phyloP scores from a whole-genome alignment of 2,888 invertebrate species.

The Ichneumon xanthorius region DNA sequence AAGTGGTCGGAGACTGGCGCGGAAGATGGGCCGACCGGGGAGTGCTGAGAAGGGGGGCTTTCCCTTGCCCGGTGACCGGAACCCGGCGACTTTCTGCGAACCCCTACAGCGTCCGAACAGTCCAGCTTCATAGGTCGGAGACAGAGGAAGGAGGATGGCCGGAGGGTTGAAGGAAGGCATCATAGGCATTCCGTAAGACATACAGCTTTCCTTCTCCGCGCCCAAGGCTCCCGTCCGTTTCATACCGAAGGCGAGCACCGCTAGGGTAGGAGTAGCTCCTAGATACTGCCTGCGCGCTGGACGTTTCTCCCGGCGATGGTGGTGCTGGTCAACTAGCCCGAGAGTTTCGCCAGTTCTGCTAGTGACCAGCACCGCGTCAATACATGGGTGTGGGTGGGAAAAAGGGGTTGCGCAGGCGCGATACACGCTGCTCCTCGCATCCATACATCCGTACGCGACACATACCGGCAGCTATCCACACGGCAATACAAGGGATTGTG shows the following conservation, averaged over 20 bases:
- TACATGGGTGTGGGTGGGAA: slow-evolving; percentile 79
- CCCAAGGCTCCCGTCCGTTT: slow-evolving; percentile 62
- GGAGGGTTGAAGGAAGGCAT: slow-evolving; percentile 77
- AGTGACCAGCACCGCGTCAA: slow-evolving; percentile 83
- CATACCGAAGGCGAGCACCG: slow-evolving; percentile 66
- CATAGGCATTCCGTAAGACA: slow-evolving; percentile 83
- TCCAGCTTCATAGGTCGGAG: slow-evolving; percentile 47
- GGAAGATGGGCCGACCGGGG: slow-evolving; percentile 61
- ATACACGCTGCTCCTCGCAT: slow-evolving; percentile 66
- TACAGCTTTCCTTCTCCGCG: slow-evolving; percentile 77
- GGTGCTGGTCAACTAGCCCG: slow-evolving; percentile 77
- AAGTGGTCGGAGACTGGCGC: slow-evolving; percentile 62
- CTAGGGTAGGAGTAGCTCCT: slow-evolving; percentile 43
- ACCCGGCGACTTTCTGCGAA: slow-evolving; percentile 48
- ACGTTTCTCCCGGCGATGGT: slow-evolving; percentile 51
- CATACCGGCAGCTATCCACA: slow-evolving; percentile 52
- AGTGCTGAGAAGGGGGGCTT: slow-evolving; percentile 46
- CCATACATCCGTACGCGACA: slow-evolving; percentile 55
- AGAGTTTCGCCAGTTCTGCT: slow-evolving; percentile 76
- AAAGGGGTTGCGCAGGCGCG: slow-evolving; percentile 82
- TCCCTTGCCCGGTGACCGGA: slow-evolving; percentile 48
- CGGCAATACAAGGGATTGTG: slow-evolving; percentile 34
- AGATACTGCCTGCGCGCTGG: slow-evolving; percentile 56
- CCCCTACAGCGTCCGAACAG: slow-evolving; percentile 43
- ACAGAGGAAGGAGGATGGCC: slow-evolving; percentile 63